Evolutionary conservation across 1,140 invertebrate genomes (phyloP).

Genomic region (Condylostylus longicornis): DNA sequence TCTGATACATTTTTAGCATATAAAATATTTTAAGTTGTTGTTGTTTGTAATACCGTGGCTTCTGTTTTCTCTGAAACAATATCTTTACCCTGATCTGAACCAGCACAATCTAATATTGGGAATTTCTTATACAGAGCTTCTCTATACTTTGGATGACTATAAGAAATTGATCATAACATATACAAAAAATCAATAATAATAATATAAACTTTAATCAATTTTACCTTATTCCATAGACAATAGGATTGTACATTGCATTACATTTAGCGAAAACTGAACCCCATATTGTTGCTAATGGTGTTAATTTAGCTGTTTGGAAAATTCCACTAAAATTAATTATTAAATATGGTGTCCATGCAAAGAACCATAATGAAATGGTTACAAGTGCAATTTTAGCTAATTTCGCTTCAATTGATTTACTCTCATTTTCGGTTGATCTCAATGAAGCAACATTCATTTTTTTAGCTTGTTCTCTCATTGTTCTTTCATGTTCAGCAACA

Average conservation of each 20-base stretch:
- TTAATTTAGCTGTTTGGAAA: constrained; percentile 44
- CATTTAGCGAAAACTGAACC: constrained; percentile 52
- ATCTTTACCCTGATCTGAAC: constrained; percentile 36
- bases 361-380: constrained; percentile 58
- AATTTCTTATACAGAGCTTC: constrained; percentile 33
- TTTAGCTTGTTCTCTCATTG: constrained; percentile 54
- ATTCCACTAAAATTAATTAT: constrained; percentile 55
- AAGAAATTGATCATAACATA: not conserved
- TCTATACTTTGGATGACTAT: constrained; percentile 58
- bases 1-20: too few relatives aligned
- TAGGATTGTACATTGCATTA: constrained; percentile 51
- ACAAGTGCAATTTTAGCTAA: constrained; percentile 52
- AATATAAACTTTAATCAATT: not conserved
- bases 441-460: constrained; percentile 57
- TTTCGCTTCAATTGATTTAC: constrained; percentile 43
- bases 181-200: not conserved
- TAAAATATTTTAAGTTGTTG: too few relatives aligned
- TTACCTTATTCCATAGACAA: constrained; percentile 42
- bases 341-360: constrained; percentile 61
- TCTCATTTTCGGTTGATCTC: constrained; percentile 42
- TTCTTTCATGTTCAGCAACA: constrained; percentile 51
- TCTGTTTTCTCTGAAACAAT: constrained; percentile 39
- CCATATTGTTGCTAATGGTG: constrained; percentile 48
- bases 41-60: too few relatives aligned
- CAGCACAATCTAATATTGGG: constrained; percentile 38